Evolutionary conservation across 53 echinoderm and acorn worm species (phyloP).

Genomic region (Actinopyga echinites): DNA sequence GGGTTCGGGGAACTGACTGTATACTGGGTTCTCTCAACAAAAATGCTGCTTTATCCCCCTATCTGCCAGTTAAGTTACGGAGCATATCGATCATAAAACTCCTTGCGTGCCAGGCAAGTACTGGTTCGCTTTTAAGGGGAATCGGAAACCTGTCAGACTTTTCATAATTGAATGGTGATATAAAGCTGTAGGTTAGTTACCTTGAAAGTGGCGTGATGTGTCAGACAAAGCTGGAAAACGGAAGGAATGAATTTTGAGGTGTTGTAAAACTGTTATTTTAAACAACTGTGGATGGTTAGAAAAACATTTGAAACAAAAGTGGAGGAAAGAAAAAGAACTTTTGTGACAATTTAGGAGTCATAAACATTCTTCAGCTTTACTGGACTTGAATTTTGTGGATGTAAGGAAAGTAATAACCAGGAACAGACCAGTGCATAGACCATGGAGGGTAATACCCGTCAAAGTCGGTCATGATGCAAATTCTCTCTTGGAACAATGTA

Average conservation of each 20-base stretch:
- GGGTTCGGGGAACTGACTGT: no score
- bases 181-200: neutral
- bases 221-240: neutral
- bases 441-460: no score
- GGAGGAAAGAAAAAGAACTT: neutral
- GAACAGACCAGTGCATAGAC: no score
- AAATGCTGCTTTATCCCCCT: no score
- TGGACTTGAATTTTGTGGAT: neutral
- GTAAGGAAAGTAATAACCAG: no score
- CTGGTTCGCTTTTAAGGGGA: neutral
- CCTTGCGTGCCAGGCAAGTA: no score
- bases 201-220: conserved; percentile 21
- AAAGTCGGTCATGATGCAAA: no score
- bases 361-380: neutral
- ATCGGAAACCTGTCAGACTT: neutral
- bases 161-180: neutral
- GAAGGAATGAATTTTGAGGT: neutral
- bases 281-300: conserved; percentile 13
- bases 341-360: neutral
- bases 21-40: no score
- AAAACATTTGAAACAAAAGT: neutral
- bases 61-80: no score
- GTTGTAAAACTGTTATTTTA: neutral
- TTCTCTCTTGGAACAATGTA: no score
- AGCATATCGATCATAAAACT: no score